A percentile compares a stretch with the other conserved stretches of the same genome.
phyloP scores from a whole-genome alignment of 2,888 invertebrate species.

The Sericinus montela region DNA sequence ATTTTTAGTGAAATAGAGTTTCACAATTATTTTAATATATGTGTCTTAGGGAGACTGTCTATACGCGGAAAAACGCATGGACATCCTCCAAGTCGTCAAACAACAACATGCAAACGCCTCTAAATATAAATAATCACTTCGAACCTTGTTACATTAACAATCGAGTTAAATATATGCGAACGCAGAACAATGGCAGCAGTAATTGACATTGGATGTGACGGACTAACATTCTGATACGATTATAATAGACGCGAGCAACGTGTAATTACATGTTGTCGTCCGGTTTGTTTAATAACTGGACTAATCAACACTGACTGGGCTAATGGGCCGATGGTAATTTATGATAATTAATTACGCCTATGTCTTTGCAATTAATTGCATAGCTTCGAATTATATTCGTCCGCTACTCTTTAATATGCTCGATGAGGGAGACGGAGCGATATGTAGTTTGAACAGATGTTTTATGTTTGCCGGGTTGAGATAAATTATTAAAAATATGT shows the following conservation, averaged over 20 bases:
- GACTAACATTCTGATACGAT: constrained; percentile 50
- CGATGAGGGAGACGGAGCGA: too few species aligned
- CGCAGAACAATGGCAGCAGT: constrained; percentile 19
- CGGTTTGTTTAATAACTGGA: not conserved
- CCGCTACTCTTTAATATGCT: too few species aligned
- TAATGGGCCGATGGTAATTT: not conserved
- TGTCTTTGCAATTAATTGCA: too few species aligned
- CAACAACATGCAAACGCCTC: not conserved
- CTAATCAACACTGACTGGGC: not conserved
- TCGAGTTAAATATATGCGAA: constrained; percentile 1
- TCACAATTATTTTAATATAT: too few species aligned
- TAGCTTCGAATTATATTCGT: too few species aligned
- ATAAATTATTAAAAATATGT: too few species aligned
- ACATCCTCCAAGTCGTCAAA: not conserved
- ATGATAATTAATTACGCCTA: not conserved
- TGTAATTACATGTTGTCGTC: constrained; percentile 23
- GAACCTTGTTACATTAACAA: not conserved
- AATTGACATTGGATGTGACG: constrained; percentile 48
- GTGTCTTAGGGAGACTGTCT: too few species aligned
- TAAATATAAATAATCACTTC: constrained; percentile 1
- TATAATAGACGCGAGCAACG: constrained; percentile 58
- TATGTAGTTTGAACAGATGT: too few species aligned
- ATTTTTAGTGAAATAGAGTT: too few species aligned
- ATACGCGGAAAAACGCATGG: not conserved
- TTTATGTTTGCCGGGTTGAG: too few species aligned